Base-by-base conservation (phyloP, 1,140 invertebrate species). In the Harpegnathos saltator region DNA sequence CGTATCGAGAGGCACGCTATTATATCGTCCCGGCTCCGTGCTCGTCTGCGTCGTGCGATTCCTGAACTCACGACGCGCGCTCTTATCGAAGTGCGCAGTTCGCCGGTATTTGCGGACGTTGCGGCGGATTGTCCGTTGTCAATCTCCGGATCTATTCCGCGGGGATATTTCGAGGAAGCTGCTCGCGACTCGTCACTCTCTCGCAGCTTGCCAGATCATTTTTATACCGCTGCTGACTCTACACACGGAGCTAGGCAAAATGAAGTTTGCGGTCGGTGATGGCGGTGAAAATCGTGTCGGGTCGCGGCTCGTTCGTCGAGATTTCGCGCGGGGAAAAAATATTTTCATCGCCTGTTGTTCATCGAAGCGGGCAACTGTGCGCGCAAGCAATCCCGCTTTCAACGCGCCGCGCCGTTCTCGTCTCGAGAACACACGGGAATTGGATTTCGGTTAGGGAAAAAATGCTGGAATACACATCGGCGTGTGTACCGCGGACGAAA, bases 381-480 rank as follows among this genome's bases (percentile, higher is more conserved):
- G 56, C 56, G 15, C 56, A 4, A 24, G 56, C 11, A 58, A 58
- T 58, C 5, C 3, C 38, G 5, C n/a, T 3, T 58, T 58, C 24
- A 0, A 12, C 14, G 11, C 4, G 62, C 17, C 2, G 19, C 24
- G 22, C 62, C 59, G 38, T 44, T 15, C 54, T 65, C 29, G 44
- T 66, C 14, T 48, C 62, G 17, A 50, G 19, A 0, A 44, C 63
- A 17, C n/a, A n/a, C 22, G 87, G 63, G 88, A 89, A 91, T 85
- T 86, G 86, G 83, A 90, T 90, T 88, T 84, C 61, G 78, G 83
- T 65, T 77, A 81, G 81, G 68, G 63, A 83, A 77, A 44, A 72
- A 82, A 71, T 65, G 26, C 48, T 22, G n/a, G 68, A 54, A 54
- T 48, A 54, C 61, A 73, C 61, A 73, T 62, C 33, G 52, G 17